These are phyloP conservation scores for Parthenolecanium corni DNA, from an alignment of 2,888 invertebrate species.

Conservation along the genomic window DNA sequence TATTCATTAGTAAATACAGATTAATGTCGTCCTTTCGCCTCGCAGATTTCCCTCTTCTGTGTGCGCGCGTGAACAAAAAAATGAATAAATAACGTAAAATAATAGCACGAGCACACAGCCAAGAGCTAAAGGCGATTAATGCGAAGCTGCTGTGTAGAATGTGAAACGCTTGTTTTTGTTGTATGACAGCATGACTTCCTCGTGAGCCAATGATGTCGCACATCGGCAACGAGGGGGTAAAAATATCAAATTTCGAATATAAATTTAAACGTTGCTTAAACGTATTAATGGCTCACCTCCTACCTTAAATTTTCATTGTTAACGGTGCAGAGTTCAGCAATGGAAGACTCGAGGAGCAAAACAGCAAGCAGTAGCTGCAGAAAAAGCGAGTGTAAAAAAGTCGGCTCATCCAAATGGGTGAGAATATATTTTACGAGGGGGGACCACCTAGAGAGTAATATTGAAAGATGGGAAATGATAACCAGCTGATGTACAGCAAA, in stretches of 20 bases:
- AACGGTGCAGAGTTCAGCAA: background rate
- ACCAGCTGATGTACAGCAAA: constrained; percentile 15
- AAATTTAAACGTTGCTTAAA: constrained; percentile 9
- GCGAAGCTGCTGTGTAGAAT: background rate
- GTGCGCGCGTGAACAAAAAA: background rate
- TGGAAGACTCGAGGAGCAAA: too few species aligned
- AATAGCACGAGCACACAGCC: background rate
- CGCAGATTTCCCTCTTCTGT: background rate
- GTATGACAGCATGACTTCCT: constrained; percentile 13
- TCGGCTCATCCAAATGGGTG: background rate
- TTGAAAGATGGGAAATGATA: constrained; percentile 25
- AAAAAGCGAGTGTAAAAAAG: constrained; percentile 3
- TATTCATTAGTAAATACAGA: constrained; percentile 27
- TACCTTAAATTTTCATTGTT: constrained; percentile 20
- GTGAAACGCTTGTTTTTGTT: constrained; percentile 21
- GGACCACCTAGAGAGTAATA: constrained; percentile 18
- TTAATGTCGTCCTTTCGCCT: constrained; percentile 6
- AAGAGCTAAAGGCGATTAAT: constrained; percentile 16
- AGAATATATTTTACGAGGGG: constrained; percentile 20
- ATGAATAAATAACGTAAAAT: background rate
- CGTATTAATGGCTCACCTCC: constrained; percentile 12
- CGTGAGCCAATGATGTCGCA: constrained; percentile 16
- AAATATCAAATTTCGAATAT: constrained; percentile 27
- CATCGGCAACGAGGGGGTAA: background rate
- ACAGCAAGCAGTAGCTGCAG: too few species aligned